A percentile compares a stretch with the other conserved stretches of the same genome.
Evolutionary conservation across 2,797 vertebrate genomes (phyloP).

Genomic region (Clarias pachynema): DNA sequence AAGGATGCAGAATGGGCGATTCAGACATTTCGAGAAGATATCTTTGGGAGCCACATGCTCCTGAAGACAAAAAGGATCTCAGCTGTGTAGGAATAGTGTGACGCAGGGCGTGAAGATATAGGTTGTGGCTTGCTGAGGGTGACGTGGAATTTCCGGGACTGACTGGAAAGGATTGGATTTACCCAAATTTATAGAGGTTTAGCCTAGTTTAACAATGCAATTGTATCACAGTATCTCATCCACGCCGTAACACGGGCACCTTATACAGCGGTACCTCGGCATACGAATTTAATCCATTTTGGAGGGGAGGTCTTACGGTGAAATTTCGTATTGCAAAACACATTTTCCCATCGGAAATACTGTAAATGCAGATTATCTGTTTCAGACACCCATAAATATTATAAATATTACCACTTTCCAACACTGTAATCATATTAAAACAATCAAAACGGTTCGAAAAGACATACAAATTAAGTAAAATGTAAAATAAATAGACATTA

Average conservation of each 20-base stretch:
- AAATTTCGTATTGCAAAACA: too few species aligned
- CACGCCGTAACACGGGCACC: not conserved
- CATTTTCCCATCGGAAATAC: too few species aligned
- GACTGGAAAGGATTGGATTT: not conserved
- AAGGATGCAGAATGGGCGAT: constrained; percentile 32
- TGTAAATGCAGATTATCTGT: too few species aligned
- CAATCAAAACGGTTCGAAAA: too few species aligned
- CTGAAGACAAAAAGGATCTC: constrained; percentile 43
- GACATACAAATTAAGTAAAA: too few species aligned
- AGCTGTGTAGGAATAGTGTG: constrained; percentile 11
- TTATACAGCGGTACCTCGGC: too few species aligned
- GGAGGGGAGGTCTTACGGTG: too few species aligned
- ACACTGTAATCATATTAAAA: too few species aligned
- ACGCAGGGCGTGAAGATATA: not conserved
- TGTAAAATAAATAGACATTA: too few species aligned
- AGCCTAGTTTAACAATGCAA: not conserved
- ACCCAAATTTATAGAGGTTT: not conserved
- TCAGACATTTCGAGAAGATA: constrained; percentile 42
- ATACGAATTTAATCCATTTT: too few species aligned
- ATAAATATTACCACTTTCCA: too few species aligned
- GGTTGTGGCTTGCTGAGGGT: not conserved
- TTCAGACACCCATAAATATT: too few species aligned
- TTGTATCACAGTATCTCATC: not conserved
- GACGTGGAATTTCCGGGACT: not conserved
- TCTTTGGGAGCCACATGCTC: constrained; percentile 51